Base-by-base conservation (phyloP, 2,888 invertebrate genomes). In the Corbicula japonica region DNA sequence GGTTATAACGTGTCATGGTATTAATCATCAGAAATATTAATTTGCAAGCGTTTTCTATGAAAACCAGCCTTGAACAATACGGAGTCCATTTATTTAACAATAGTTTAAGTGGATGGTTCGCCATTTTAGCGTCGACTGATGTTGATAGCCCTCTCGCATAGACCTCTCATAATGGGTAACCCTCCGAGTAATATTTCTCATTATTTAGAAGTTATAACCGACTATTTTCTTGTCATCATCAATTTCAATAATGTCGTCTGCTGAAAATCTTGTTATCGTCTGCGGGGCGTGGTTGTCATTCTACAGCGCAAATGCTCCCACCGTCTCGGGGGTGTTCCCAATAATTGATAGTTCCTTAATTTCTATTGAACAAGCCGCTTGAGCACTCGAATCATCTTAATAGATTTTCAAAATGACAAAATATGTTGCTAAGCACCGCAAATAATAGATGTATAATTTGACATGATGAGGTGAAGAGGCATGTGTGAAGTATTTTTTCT, bases 211-310 rank as follows among this genome's bases (percentile, higher is more conserved):
- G 65, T 63, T 69, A 69, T 80, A 76, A 80, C 80, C 73, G 65
- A 46, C 76, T 76, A 81, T 81, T 81, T 77, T 77, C 76, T 75
- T 81, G 81, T 81, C 81, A 81, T 77, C 76, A 77, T 81, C 68
- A 81, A 81, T 81, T 81, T 75, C 56, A 74, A 77, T 81, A 71
- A 71, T 81, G 58, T 75, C 81, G 81, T 81, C 81, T 76, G 77
- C 71, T 70, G 26, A 34, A 35, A n/a, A 56, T 60, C 65, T 76
- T 61, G 69, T 62, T 80, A 70, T 69, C 80, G 70, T 60, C 65
- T 65, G 76, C 12, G 46, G 62, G 80, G 76, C 76, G 80, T 62
- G 78, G 69, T 48, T 54, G 68, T 41, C 52, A 58, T 71, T 70
- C 70, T 66, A n/a, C 52, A 48, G 34, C 71, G 76, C 71, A 76